phyloP scores from a whole-genome alignment of 2,113 vertebrate genomes.

The Grammomys surdaster region DNA sequence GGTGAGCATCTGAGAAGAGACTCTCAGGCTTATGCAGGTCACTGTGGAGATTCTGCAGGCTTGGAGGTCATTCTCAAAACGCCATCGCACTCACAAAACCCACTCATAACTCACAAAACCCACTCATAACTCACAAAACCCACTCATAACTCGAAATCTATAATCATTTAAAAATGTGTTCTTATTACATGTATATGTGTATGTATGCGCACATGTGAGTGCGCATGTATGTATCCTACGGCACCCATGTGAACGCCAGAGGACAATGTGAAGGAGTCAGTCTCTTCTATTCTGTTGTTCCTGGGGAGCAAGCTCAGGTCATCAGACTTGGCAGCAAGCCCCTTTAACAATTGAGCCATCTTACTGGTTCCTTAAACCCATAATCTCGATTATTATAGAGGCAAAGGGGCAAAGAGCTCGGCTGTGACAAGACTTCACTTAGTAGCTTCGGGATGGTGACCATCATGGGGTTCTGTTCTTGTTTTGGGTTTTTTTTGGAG shows the following conservation, averaged over 20 bases:
- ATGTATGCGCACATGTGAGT: neutral
- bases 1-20: constrained; percentile 82
- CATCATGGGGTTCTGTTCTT: too few relatives aligned
- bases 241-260: neutral
- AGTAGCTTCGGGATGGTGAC: neutral
- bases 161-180: neutral
- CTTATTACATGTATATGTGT: neutral
- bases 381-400: neutral
- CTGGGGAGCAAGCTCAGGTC: too few relatives aligned
- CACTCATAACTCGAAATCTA: neutral
- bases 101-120: accelerated
- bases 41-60: neutral
- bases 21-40: neutral
- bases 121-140: accelerated
- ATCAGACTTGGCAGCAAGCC: neutral
- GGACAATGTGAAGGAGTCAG: neutral
- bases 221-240: too few relatives aligned
- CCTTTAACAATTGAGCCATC: neutral
- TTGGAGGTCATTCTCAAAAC: neutral
- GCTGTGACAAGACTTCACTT: neutral
- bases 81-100: accelerated
- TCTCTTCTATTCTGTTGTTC: neutral
- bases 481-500: too few relatives aligned
- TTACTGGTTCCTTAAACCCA: too few relatives aligned
- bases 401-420: too few relatives aligned